phyloP scores from a whole-genome alignment of 2,113 vertebrate species.

The Sturnira hondurensis region DNA sequence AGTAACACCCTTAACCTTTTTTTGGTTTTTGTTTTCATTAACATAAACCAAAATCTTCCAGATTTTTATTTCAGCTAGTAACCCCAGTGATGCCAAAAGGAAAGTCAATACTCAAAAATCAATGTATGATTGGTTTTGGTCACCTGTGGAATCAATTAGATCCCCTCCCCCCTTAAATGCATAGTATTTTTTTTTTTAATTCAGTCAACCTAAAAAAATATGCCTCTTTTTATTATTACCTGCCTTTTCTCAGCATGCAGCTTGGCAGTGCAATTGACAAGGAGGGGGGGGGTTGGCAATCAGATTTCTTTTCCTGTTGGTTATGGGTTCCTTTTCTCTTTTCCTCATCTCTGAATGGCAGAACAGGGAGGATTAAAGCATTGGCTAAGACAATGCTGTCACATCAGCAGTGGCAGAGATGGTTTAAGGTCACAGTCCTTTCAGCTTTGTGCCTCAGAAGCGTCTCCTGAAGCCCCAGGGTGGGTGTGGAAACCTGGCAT shows the following conservation, averaged over 20 bases:
- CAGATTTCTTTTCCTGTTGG: constrained; percentile 2
- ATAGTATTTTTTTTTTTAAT: neutral
- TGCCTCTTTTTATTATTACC: neutral
- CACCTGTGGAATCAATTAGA: neutral
- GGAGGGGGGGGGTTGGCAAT: neutral
- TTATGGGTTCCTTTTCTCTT: neutral
- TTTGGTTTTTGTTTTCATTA: neutral
- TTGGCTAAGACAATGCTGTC: neutral
- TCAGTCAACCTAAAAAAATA: neutral
- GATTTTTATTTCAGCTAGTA: constrained; percentile 29
- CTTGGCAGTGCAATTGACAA: neutral
- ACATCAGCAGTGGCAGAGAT: neutral
- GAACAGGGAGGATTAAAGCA: constrained; percentile 11
- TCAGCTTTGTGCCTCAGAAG: neutral
- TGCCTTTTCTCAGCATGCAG: neutral
- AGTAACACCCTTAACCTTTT: neutral
- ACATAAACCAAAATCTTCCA: neutral
- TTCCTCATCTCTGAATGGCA: neutral
- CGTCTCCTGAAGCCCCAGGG: neutral
- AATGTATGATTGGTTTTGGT: neutral
- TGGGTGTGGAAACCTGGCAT: neutral
- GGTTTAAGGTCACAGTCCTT: neutral
- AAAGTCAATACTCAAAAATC: neutral
- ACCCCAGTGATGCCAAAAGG: constrained; percentile 20
- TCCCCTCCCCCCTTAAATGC: too few relatives aligned